These are phyloP conservation scores for Muschampia plurimacula DNA, from an alignment of 2,888 invertebrate species.

Conservation along the genomic window DNA sequence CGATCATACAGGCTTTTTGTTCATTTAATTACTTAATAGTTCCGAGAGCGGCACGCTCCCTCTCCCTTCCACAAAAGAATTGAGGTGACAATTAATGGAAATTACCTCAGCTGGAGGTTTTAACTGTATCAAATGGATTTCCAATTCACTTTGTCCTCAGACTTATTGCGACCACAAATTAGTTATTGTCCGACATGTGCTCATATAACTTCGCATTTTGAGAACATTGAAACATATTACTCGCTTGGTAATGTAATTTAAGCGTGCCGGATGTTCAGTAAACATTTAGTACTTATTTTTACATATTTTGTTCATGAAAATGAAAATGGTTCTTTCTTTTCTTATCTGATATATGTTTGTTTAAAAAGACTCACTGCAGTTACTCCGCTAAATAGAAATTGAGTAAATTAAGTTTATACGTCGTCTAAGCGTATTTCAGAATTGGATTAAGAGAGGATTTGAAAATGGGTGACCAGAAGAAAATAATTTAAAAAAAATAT, in stretches of 20 bases:
- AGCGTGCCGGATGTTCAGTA: background rate
- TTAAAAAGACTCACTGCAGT: too few relatives aligned
- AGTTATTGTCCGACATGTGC: slow-evolving; percentile 34
- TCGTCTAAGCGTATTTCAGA: too few relatives aligned
- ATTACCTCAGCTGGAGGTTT: slow-evolving; percentile 70
- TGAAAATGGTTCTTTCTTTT: too few relatives aligned
- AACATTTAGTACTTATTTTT: too few relatives aligned
- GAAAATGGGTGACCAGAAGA: too few relatives aligned
- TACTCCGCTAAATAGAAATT: too few relatives aligned
- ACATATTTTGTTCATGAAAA: too few relatives aligned
- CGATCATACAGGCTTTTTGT: slow-evolving; percentile 38
- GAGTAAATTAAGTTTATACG: too few relatives aligned
- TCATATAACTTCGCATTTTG: slow-evolving; percentile 31
- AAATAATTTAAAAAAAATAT: too few relatives aligned
- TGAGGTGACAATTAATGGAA: slow-evolving; percentile 65
- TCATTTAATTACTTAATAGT: slow-evolving; percentile 68
- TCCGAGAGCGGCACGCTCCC: slow-evolving; percentile 47
- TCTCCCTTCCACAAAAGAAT: slow-evolving; percentile 55
- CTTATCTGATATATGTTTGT: too few relatives aligned
- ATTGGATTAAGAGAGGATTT: too few relatives aligned
- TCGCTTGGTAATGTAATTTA: background rate
- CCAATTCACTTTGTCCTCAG: slow-evolving; percentile 54
- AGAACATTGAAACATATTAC: background rate
- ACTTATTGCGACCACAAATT: slow-evolving; percentile 50
- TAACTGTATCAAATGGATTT: slow-evolving; percentile 67